phyloP scores from a whole-genome alignment of 2,888 invertebrate species.

The Hyposoter dolosus region DNA sequence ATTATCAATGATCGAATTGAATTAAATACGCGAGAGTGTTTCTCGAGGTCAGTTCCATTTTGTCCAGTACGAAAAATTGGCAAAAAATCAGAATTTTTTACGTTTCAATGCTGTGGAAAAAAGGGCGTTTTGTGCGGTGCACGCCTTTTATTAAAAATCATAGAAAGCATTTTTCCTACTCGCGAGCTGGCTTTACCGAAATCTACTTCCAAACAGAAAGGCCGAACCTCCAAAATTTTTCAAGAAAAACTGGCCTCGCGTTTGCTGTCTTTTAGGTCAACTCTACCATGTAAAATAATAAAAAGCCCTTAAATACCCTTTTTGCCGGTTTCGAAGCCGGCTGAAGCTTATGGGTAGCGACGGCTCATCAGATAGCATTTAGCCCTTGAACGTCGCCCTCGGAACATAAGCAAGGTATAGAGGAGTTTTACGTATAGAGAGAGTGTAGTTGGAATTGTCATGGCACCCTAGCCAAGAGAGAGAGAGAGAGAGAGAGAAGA shows the following conservation, averaged over 20 bases:
- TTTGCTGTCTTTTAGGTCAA: neutral
- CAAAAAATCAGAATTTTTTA: neutral
- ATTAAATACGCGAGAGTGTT: neutral
- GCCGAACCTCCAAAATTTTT: neutral
- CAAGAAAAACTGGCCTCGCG: neutral
- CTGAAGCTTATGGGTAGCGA: slow-evolving; percentile 73
- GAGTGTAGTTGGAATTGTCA: slow-evolving; percentile 6
- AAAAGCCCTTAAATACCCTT: slow-evolving; percentile 38
- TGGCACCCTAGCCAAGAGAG: neutral
- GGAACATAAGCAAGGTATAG: slow-evolving; percentile 49
- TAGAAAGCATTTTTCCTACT: slow-evolving; percentile 2
- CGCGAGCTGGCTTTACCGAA: neutral
- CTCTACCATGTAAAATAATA: neutral
- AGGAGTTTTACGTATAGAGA: slow-evolving; percentile 3
- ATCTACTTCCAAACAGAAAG: neutral
- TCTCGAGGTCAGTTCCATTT: neutral
- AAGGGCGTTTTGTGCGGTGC: neutral
- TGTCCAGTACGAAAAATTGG: neutral
- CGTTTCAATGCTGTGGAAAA: neutral
- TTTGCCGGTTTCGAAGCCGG: slow-evolving; percentile 41
- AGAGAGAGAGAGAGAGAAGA: slow-evolving; percentile 14
- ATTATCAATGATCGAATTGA: neutral
- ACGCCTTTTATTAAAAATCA: neutral
- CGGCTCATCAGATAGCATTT: slow-evolving; percentile 83
- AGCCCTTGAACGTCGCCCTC: slow-evolving; percentile 72